These are phyloP conservation scores for Adela reaumurella DNA, from an alignment of 2,888 invertebrate species.

Conservation along the genomic window DNA sequence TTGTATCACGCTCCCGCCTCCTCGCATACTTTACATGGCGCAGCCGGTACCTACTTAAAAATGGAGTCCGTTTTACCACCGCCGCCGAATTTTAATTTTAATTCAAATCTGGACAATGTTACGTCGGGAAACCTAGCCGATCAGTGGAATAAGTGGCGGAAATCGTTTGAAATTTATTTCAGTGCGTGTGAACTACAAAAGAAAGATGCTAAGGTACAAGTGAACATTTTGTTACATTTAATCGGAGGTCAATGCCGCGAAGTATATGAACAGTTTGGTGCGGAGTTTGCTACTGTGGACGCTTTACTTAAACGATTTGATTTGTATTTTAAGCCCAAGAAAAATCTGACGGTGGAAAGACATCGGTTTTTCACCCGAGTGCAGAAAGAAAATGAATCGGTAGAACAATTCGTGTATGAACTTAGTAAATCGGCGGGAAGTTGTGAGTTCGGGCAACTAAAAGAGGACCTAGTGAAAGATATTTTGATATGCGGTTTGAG, in stretches of 20 bases:
- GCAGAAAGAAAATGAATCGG: conserved; percentile 10
- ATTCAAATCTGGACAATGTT: neutral
- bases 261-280: conserved; percentile 8
- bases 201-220: conserved; percentile 8
- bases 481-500: conserved; percentile 13
- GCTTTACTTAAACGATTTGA: conserved; percentile 10
- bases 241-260: conserved; percentile 11
- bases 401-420: conserved; percentile 9
- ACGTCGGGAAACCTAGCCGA: neutral
- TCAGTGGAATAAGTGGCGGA: neutral
- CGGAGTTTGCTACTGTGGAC: conserved; percentile 3
- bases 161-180: conserved; percentile 7
- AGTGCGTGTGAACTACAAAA: conserved; percentile 11
- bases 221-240: conserved; percentile 11
- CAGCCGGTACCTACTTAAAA: conserved; percentile 20
- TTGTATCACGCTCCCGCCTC: neutral
- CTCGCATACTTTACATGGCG: neutral
- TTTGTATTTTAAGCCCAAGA: conserved; percentile 10
- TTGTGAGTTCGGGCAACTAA: conserved; percentile 13
- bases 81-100: neutral
- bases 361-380: conserved; percentile 12
- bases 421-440: conserved; percentile 11
- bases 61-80: neutral
- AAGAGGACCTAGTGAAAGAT: conserved; percentile 11
- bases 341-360: conserved; percentile 12